Percentiles rank a stretch among this genome's conserved stretches.
Conservation (phyloP, 2,888 invertebrate genomes). For the Agrochola macilenta region DNA sequence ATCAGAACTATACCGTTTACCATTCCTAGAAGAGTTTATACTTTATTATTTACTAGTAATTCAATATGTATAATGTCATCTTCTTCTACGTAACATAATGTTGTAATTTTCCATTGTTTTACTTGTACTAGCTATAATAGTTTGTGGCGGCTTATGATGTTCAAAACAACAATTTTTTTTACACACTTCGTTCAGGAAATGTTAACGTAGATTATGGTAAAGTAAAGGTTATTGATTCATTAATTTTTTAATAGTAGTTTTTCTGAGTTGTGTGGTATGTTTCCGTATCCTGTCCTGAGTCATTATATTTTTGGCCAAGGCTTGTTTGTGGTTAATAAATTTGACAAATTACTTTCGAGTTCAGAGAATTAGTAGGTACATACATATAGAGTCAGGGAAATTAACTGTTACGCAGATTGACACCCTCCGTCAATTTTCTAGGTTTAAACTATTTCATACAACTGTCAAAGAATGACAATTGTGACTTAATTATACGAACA, state of each 20-base stretch:
- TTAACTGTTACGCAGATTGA: not conserved
- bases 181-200: conserved; percentile 28
- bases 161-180: conserved; percentile 44
- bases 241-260: conserved; percentile 9
- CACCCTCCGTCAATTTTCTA: not conserved
- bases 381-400: not conserved
- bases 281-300: conserved; percentile 14
- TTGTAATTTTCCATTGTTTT: conserved; percentile 28
- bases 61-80: not conserved
- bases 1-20: not conserved
- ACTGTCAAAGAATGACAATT: not conserved
- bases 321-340: not conserved
- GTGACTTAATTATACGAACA: not conserved
- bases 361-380: not conserved
- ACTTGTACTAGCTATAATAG: conserved; percentile 8
- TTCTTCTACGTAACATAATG: not conserved
- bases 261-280: conserved; percentile 9
- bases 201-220: not conserved
- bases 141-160: not conserved
- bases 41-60: not conserved
- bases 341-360: not conserved
- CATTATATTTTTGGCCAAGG: not conserved
- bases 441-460: not conserved
- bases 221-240: not conserved
- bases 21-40: not conserved